Base-by-base conservation (phyloP, 1,140 invertebrate species). In the Drusus annulatus region DNA sequence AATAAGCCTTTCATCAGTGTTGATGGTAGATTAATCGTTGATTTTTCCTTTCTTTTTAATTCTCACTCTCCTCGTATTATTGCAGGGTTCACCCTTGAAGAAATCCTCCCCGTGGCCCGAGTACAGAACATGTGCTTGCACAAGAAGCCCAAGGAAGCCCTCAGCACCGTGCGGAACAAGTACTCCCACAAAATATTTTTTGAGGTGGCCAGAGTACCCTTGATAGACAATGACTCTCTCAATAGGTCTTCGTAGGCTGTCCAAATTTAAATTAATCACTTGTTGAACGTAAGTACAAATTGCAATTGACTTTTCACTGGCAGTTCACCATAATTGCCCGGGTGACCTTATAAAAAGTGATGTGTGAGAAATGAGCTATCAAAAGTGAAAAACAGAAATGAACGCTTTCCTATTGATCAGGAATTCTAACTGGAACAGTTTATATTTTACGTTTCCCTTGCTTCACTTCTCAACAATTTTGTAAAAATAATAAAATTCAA, bases 131-230 rank as follows among this genome's bases (percentile, higher is more conserved):
- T 92, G 51, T 93, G 94, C 74, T 89, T 98, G 2, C 93, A 94
- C 84, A 92, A 93, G 81, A 94, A 94, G 83, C 93, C 93, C 15
- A 94, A 94, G 85, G 92, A 93, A 62, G 92, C 94, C 77, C 90
- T 97, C 62, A 93, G 94, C 86, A 98, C 97, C 56, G 94, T 99
- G 80, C 90, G 93, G 65, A 96, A 95, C 86, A 99, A 99, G 90
- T 99, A 99, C 87, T 97, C 96, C 36, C 98, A 99, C 87, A 94
- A 94, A 85, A 95, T 97, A 85, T 98, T 98, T 89, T 97, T 95
- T 84, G 94, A 95, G 90, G 94, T 95, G 76, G 94, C 94, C 77
- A 94, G 93, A 87, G 91, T 93, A 80, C 92, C 94, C 31, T 87
- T 95, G 54, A 87, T 94, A 3, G 88, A 86, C 15, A 90, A 79